A percentile compares a stretch with the other conserved stretches of the same genome.
phyloP scores from a whole-genome alignment of 2,113 vertebrate genomes.

The Corythornis cristatus region DNA sequence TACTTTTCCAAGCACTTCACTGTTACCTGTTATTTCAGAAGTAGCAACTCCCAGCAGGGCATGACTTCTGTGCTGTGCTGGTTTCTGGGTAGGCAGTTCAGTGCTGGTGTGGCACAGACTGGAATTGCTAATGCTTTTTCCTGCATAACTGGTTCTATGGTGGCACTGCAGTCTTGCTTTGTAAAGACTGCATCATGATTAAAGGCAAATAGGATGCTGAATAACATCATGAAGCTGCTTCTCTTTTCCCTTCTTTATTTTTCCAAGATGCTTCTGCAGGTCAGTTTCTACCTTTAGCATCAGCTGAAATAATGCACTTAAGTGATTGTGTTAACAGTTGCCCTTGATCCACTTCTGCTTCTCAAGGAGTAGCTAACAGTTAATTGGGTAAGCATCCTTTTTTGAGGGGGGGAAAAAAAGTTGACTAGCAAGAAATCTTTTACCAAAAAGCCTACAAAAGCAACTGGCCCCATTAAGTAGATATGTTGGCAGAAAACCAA shows the following conservation, averaged over 20 bases:
- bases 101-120: too few species aligned
- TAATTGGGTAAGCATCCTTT: background rate
- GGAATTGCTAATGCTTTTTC: too few species aligned
- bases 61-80: too few species aligned
- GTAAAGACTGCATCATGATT: too few species aligned
- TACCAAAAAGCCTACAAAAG: background rate
- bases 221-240: too few species aligned
- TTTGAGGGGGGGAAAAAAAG: background rate
- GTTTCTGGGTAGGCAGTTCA: too few species aligned
- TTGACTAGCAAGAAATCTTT: background rate
- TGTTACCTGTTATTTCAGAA: too few species aligned
- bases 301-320: conserved; percentile 16
- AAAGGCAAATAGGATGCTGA: too few species aligned
- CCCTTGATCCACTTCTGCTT: background rate
- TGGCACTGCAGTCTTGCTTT: too few species aligned
- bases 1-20: too few species aligned
- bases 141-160: too few species aligned
- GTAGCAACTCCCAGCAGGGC: too few species aligned
- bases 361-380: background rate
- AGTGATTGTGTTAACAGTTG: background rate
- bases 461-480: background rate
- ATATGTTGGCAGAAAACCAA: background rate
- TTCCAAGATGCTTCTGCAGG: background rate
- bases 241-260: background rate
- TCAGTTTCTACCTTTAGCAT: conserved; percentile 5